Evolutionary conservation across 2,888 invertebrate species (phyloP).

Genomic region (Brenthis hecate): DNA sequence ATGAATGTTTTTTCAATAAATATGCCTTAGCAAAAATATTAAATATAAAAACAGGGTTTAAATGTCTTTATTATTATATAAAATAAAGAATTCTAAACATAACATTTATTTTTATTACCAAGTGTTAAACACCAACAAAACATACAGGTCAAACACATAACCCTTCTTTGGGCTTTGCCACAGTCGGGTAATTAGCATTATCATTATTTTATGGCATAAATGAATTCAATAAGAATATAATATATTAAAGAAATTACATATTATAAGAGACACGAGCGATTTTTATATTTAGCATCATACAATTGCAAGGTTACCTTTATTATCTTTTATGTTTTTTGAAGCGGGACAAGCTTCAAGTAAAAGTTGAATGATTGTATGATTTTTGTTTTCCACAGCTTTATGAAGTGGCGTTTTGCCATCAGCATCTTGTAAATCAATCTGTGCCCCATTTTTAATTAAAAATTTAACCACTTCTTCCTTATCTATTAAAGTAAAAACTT

Average conservation of each 20-base stretch:
- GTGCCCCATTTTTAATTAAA: conserved; percentile 85
- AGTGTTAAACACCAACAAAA: conserved; percentile 27
- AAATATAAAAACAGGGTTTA: conserved; percentile 14
- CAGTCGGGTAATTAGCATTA: not conserved
- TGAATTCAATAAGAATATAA: not conserved
- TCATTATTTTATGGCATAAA: not conserved
- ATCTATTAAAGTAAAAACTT: conserved; percentile 66
- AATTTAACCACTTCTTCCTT: conserved; percentile 85
- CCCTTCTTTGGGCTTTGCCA: too few species aligned
- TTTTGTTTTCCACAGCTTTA: conserved; percentile 85
- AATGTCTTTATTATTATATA: conserved; percentile 14
- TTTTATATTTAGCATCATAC: conserved; percentile 22
- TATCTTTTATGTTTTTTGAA: conserved; percentile 60
- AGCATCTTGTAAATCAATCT: conserved; percentile 84
- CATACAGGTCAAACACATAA: not conserved
- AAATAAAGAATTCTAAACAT: conserved; percentile 8
- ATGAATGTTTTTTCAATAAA: conserved; percentile 4
- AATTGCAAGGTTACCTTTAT: conserved; percentile 69
- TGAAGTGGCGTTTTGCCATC: conserved; percentile 93
- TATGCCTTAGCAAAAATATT: conserved; percentile 12
- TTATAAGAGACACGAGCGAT: not conserved
- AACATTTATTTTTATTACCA: conserved; percentile 14
- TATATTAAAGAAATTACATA: not conserved
- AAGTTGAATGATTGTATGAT: conserved; percentile 66
- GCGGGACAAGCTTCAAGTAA: conserved; percentile 66